Evolutionary conservation across 2,113 vertebrate species (phyloP).

Genomic region (Mormyrus iriodes): DNA sequence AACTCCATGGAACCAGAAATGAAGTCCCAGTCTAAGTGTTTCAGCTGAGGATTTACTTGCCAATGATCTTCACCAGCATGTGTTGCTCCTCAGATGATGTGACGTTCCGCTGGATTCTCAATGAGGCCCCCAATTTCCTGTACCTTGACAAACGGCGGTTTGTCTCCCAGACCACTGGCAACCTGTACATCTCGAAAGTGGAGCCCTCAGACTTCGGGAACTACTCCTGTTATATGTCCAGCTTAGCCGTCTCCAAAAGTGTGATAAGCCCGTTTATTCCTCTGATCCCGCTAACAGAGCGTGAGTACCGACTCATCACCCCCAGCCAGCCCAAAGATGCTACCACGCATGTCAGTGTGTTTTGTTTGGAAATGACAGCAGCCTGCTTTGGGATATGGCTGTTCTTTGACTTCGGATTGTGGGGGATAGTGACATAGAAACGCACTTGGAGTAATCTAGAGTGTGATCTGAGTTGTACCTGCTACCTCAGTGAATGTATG

Average conservation of each 20-base stretch:
- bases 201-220: conserved; percentile 87
- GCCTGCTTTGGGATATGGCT: neutral
- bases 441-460: neutral
- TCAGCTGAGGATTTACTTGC: neutral
- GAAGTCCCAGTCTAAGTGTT: neutral
- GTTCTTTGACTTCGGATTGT: neutral
- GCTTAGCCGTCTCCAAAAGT: conserved; percentile 83
- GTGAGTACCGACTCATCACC: conserved; percentile 56
- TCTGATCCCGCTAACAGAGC: conserved; percentile 73
- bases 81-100: conserved; percentile 70
- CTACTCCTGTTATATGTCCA: conserved; percentile 94
- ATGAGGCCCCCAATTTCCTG: conserved; percentile 92
- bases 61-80: neutral
- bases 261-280: conserved; percentile 93
- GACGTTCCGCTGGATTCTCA: conserved; percentile 91
- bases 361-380: neutral
- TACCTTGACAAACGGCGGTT: conserved; percentile 80
- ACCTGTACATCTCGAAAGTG: conserved; percentile 93
- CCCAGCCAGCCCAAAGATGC: neutral
- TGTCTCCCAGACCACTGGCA: conserved; percentile 88
- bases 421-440: neutral
- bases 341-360: neutral
- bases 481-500: neutral
- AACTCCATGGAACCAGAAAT: neutral
- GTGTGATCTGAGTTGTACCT: neutral